Conservation (phyloP, 2,888 invertebrate species). For the Chrysina gloriosa region DNA sequence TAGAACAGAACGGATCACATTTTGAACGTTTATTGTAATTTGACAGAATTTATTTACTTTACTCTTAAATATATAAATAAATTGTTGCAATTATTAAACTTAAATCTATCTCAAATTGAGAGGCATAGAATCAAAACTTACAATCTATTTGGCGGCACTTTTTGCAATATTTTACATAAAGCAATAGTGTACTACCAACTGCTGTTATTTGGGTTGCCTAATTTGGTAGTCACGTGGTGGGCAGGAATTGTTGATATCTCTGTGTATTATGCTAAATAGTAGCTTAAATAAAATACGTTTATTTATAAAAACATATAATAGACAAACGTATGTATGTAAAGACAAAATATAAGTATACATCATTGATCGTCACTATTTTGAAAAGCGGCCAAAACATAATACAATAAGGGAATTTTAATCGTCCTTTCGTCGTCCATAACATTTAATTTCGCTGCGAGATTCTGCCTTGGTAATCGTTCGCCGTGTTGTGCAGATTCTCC, state of each 20-base stretch:
- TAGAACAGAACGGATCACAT: too few species aligned
- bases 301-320: conserved; percentile 30
- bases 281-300: neutral
- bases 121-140: too few species aligned
- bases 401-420: conserved; percentile 62
- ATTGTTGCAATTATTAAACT: too few species aligned
- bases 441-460: conserved; percentile 61
- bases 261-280: neutral
- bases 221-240: too few species aligned
- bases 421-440: conserved; percentile 62
- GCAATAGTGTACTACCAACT: too few species aligned
- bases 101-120: too few species aligned
- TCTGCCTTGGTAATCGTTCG: conserved; percentile 58
- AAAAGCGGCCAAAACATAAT: conserved; percentile 62
- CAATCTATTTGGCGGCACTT: too few species aligned
- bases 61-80: too few species aligned
- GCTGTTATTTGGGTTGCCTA: too few species aligned
- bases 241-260: neutral
- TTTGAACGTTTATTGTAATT: too few species aligned
- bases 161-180: too few species aligned
- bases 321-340: conserved; percentile 17
- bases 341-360: conserved; percentile 15
- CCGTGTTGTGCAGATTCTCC: conserved; percentile 61
- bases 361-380: conserved; percentile 51
- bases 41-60: too few species aligned